phyloP scores from a whole-genome alignment of 2,113 vertebrate genomes.

The Apistogramma diplotaenia region DNA sequence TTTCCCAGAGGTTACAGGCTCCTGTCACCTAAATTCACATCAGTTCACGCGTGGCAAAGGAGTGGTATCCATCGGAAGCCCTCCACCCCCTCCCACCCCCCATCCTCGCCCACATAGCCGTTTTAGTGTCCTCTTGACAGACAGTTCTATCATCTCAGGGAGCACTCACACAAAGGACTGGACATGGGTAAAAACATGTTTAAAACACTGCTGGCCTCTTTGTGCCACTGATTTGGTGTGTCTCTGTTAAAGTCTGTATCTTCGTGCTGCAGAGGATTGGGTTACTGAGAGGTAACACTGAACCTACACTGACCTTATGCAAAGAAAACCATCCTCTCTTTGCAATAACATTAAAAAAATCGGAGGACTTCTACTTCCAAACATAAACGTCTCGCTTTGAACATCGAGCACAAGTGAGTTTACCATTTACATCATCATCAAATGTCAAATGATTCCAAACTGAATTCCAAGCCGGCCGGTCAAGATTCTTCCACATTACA shows the following conservation, averaged over 20 bases:
- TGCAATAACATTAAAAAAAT: not conserved
- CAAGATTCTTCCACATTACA: too few species aligned
- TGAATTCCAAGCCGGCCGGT: not conserved
- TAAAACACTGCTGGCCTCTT: slow-evolving; percentile 40
- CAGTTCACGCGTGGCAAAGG: slow-evolving; percentile 72
- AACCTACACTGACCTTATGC: not conserved
- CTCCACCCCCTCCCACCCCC: slow-evolving; percentile 21
- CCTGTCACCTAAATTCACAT: slow-evolving; percentile 71
- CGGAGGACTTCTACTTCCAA: not conserved
- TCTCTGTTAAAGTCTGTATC: slow-evolving; percentile 34
- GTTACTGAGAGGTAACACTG: slow-evolving; percentile 24
- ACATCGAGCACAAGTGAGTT: not conserved
- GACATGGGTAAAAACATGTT: slow-evolving; percentile 56
- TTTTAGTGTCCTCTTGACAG: slow-evolving; percentile 53
- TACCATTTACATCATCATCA: not conserved
- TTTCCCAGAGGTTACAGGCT: slow-evolving; percentile 63
- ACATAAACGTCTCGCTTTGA: not conserved
- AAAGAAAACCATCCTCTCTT: not conserved
- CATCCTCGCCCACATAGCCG: not conserved
- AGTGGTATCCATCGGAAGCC: slow-evolving; percentile 58
- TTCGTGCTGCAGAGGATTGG: slow-evolving; percentile 1
- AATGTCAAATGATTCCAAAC: not conserved
- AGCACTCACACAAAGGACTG: slow-evolving; percentile 44
- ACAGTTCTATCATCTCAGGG: slow-evolving; percentile 42
- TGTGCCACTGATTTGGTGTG: slow-evolving; percentile 39